Evolutionary conservation across 23 tunicate species (phyloP).

Genomic region (Trididemnum clinides): DNA sequence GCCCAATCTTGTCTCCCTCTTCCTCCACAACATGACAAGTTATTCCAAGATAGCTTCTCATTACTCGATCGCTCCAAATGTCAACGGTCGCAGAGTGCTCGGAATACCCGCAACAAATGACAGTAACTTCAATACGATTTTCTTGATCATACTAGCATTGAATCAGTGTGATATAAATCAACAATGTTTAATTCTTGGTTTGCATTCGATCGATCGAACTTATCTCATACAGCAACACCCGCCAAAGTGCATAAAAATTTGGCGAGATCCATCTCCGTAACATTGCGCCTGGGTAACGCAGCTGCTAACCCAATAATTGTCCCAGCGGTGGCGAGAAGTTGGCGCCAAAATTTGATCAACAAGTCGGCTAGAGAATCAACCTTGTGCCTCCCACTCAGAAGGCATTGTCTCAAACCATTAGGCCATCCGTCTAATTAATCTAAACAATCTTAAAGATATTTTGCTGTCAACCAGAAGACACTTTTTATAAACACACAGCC

Average conservation of each 20-base stretch:
- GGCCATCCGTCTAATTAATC: neutral
- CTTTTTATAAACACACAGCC: neutral
- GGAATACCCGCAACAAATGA: neutral
- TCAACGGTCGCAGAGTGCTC: neutral
- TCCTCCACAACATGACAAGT: neutral
- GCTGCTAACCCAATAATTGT: too few species aligned
- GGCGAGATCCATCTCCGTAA: neutral
- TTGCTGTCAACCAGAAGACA: neutral
- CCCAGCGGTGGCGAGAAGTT: too few species aligned
- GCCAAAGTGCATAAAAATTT: neutral
- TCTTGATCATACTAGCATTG: neutral
- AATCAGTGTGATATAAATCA: neutral
- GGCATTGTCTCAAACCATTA: neutral
- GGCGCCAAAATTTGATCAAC: neutral
- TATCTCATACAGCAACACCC: neutral
- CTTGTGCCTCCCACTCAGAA: neutral
- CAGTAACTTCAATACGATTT: neutral
- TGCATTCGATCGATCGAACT: neutral
- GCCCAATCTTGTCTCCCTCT: neutral
- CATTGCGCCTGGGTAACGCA: neutral
- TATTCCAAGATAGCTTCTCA: neutral
- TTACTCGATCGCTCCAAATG: slow-evolving; percentile 12
- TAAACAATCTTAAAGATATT: neutral
- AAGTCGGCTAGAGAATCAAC: neutral
- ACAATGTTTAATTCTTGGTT: neutral